Conservation (phyloP, 1,140 invertebrate genomes). For the Eurosta solidaginis region DNA sequence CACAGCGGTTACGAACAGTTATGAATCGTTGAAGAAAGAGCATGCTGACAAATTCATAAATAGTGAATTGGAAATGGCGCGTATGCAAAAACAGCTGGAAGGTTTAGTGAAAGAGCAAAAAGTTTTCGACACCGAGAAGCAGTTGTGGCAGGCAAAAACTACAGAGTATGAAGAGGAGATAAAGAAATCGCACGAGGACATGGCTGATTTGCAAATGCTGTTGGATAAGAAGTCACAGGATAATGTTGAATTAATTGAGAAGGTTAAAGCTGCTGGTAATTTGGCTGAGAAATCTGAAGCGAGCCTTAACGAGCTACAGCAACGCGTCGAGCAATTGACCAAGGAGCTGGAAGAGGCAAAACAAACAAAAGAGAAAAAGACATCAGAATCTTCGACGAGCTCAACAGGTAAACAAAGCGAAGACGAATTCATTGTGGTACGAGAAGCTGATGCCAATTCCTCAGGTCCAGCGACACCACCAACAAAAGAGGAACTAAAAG, state of each 20-base stretch:
- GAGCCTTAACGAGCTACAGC: constrained; percentile 34
- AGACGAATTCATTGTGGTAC: constrained; percentile 56
- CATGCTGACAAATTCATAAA: constrained; percentile 48
- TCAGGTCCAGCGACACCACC: constrained; percentile 43
- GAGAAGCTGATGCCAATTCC: constrained; percentile 44
- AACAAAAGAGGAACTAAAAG: constrained; percentile 56
- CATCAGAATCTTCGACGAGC: constrained; percentile 52
- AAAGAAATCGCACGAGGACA: constrained; percentile 39
- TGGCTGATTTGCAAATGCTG: constrained; percentile 49
- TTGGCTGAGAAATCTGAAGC: not conserved
- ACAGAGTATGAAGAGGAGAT: constrained; percentile 39
- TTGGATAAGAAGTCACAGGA: constrained; percentile 48
- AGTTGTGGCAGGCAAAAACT: not conserved
- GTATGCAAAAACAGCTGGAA: constrained; percentile 40
- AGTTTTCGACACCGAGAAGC: not conserved
- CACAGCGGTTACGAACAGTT: constrained; percentile 30
- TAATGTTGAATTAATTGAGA: constrained; percentile 46
- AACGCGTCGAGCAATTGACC: constrained; percentile 26
- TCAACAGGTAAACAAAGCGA: constrained; percentile 54
- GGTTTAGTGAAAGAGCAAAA: constrained; percentile 33
- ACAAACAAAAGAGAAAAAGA: constrained; percentile 51
- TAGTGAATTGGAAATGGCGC: constrained; percentile 44
- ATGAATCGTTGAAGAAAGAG: constrained; percentile 35
- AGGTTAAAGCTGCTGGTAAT: constrained; percentile 43
- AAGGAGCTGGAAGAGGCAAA: constrained; percentile 45